Base-by-base conservation (phyloP, 2,797 vertebrate genomes). In the Monodelphis domestica region DNA sequence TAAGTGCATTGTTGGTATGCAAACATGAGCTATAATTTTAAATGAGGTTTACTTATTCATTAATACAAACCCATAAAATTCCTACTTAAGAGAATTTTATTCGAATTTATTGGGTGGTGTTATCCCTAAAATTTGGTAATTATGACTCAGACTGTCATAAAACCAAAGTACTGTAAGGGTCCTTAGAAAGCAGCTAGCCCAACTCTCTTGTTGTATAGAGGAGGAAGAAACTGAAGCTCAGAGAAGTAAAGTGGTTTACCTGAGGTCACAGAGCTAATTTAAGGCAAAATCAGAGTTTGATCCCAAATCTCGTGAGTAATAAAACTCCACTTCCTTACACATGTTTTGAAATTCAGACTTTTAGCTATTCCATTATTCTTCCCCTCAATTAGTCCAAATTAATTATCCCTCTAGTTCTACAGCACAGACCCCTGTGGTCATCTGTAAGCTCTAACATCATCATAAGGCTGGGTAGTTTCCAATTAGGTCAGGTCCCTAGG, bases 1-100 rank as follows among this genome's bases (percentile, higher is more conserved):
- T 94, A 88, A 63, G 45, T 12, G 93, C 88, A 53, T 91, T 52
- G 30, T 89, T 90, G 87, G 9, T n/a, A 92, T 94, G 17, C 28
- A 70, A n/a, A 26, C 33, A 53, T 12, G 33, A 57, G 56, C 4
- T 53, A 2, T 38, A 52, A 5, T 93, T 94, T 89, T 45, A 93
- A 92, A 88, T 59, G 15, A 57, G 91, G 53, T 28, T 95, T 90
- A 51, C 26, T 54, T 94, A 90, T 93, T 89, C 12, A 29, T 26
- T 56, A 90, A 90, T 17, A 30, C 52, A 57, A 78, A 55, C 59
- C 92, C 51, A 54, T 28, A 91, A 90, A 28, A 89, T 5, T 29
- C 90, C 53, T 55, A 57, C 53, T 78, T 94, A 38, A 57, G 63
- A 56, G 1, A 2, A 5, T 90, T 93, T 92, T 88, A 26, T 56